Base-by-base conservation (phyloP, 2,113 vertebrate genomes). In the Corydoras sp. region DNA sequence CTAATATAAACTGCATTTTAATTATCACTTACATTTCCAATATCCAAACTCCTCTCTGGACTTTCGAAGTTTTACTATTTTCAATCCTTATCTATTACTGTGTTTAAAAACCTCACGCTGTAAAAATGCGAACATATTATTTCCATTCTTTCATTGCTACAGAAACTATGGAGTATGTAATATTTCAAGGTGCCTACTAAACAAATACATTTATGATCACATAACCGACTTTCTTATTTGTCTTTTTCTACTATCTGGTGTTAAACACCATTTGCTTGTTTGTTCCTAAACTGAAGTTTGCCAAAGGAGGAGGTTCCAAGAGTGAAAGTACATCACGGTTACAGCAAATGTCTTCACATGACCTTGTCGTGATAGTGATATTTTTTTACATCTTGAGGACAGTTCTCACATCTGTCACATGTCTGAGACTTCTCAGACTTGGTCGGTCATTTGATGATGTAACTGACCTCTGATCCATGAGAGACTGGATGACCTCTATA, bases 181-280 rank as follows among this genome's bases (percentile, higher is more conserved):
- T 53, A 14, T 60, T 29, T 11, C 59, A 30, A 31, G 29, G 10
- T 61, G 59, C 59, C 59, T 12, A 31, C 59, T 31, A 43, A 62
- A 12, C 61, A 12, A 35, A 14, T 18, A 14, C 12, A 5, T 32
- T 18, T 10, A 62, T 3, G 61, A 9, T 51, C 4, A 7, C 14
- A 9, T 4, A 70, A 4, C 12, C 10, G 29, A 11, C 55, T 48
- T 58, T 48, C 65, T 35, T 32, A 32, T 9, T 62, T 55, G 77
- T 86, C 86, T 86, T 82, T 83, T 85, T 85, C 85, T 80, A 73
- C 68, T 79, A 80, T 49, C 58, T 73, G 80, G 65, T 58, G 65
- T 74, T 81, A 70, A 65, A 71, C 77, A 71, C 14, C 50, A 31
- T 53, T 62, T 59, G 81, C 60, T 58, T 84, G 78, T 83, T 86